A percentile compares a stretch with the other conserved stretches of the same genome.
Conservation (phyloP, 2,888 invertebrate species). For the Venusia cambrica region DNA sequence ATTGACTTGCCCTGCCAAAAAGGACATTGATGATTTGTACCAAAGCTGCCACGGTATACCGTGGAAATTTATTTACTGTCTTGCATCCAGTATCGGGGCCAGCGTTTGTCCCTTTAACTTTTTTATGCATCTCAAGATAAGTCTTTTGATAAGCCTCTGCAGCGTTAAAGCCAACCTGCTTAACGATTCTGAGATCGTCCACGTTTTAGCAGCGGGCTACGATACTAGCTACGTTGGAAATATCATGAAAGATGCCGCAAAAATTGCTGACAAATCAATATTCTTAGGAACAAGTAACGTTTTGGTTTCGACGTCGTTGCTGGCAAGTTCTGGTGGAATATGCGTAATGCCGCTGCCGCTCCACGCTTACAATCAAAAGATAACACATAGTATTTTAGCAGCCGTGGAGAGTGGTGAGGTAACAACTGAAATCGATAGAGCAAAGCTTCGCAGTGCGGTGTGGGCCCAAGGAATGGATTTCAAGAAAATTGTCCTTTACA, state of each 20-base stretch:
- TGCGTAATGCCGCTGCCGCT: conserved; percentile 60
- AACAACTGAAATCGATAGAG: conserved; percentile 37
- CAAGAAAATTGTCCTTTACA: conserved; percentile 55
- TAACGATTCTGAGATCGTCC: conserved; percentile 50
- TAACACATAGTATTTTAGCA: conserved; percentile 46
- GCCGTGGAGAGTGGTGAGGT: conserved; percentile 59
- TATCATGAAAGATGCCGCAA: conserved; percentile 57
- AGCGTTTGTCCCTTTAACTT: conserved; percentile 60
- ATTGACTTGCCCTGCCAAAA: conserved; percentile 41
- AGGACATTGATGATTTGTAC: conserved; percentile 52
- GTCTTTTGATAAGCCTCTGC: conserved; percentile 58
- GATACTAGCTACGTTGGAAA: conserved; percentile 57
- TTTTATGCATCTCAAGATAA: conserved; percentile 69
- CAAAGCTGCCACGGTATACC: conserved; percentile 50
- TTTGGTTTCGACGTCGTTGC: conserved; percentile 43
- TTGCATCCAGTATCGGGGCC: conserved; percentile 62
- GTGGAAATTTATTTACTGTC: conserved; percentile 69
- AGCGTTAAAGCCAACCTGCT: conserved; percentile 58
- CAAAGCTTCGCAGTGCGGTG: conserved; percentile 53
- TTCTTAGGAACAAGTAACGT: conserved; percentile 49
- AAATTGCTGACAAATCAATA: conserved; percentile 49
- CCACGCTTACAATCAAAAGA: conserved; percentile 59
- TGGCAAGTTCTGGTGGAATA: conserved; percentile 58
- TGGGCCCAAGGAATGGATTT: conserved; percentile 69
- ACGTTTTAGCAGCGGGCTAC: conserved; percentile 56